Evolutionary conservation across 2,888 invertebrate genomes (phyloP), one percentile per base, ranked within the genome.

Genomic region (Drosophila nr. perissopoda): DNA sequence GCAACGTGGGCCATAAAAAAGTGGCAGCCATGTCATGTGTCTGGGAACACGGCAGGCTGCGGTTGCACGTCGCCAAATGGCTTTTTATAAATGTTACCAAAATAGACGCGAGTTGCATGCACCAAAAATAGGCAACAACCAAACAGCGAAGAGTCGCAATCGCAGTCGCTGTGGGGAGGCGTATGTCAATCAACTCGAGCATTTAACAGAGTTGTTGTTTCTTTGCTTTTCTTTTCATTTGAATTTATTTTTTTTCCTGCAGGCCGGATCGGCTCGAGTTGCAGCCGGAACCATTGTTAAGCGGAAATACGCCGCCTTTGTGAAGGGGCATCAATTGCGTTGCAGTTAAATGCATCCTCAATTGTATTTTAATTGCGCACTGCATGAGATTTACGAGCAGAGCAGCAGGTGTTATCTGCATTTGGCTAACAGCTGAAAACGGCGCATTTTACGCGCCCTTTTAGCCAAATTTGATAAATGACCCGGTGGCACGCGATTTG

Each of bases 291-390:
- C 70, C 66, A 67, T 68, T 76, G 77, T 58, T 45, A 18, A 73
- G 54, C 78, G 79, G 79, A 79, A 78, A 69, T 78, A 63, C 54
- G 57, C 49, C 45, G 63, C 68, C 80, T 76, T 53, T 69, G 72
- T 73, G 82, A 73, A 68, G 66, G 71, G 71, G 64, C 71, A 79
- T 61, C 29, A 62, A 38, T 68, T 69, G 75, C 71, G 29, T 68
- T 79, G 60, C 59, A 75, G 75, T 82, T 90, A 88, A 87, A 86
- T 88, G 89, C 87, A 89, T 90, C 90, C 89, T 77, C 80, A 82
- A 90, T 90, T 90, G 90, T 76, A 87, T 76, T 88, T 88, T 90
- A 88, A 88, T 88, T 90, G 87, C 89, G 57, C 68, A 62, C 60
- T 61, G 48, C 73, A 52, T 29, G 51, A 76, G 85, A 85, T 89